Evolutionary conservation across 2,888 invertebrate species (phyloP).

Genomic region (Aphidius colemani): DNA sequence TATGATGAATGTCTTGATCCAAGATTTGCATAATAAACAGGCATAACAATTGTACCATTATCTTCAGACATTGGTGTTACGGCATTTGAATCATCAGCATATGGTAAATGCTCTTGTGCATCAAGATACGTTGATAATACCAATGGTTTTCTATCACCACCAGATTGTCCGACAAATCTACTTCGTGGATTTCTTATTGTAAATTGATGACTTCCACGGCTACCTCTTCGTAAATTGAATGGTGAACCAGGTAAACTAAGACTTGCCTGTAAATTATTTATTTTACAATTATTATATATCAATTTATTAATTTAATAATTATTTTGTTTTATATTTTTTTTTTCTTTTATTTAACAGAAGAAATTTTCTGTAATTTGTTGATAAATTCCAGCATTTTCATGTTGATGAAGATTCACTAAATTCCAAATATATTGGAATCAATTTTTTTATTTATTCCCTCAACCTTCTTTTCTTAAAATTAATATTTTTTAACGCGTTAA

Average conservation of each 20-base stretch:
- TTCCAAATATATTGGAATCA: too few species aligned
- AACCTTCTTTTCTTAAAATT: background rate
- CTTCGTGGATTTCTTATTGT: conserved; percentile 83
- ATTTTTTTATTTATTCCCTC: too few species aligned
- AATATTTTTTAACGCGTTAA: conserved; percentile 10
- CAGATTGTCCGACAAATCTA: conserved; percentile 76
- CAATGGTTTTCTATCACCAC: conserved; percentile 89
- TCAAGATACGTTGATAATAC: conserved; percentile 93
- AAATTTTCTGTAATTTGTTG: too few species aligned
- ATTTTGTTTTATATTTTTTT: background rate
- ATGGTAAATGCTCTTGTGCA: conserved; percentile 93
- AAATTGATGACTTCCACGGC: conserved; percentile 91
- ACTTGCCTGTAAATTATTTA: conserved; percentile 75
- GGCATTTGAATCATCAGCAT: conserved; percentile 96
- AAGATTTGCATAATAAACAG: conserved; percentile 83
- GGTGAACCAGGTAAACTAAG: conserved; percentile 96
- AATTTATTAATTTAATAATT: too few species aligned
- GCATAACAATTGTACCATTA: conserved; percentile 92
- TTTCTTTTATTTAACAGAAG: background rate
- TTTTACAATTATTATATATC: background rate
- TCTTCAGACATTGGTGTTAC: conserved; percentile 98
- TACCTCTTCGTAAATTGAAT: conserved; percentile 89
- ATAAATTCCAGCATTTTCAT: too few species aligned
- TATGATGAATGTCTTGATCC: conserved; percentile 93
- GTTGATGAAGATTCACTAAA: too few species aligned